Conservation (phyloP, 2,888 invertebrate genomes). For the Holacanthella duospinosa region DNA sequence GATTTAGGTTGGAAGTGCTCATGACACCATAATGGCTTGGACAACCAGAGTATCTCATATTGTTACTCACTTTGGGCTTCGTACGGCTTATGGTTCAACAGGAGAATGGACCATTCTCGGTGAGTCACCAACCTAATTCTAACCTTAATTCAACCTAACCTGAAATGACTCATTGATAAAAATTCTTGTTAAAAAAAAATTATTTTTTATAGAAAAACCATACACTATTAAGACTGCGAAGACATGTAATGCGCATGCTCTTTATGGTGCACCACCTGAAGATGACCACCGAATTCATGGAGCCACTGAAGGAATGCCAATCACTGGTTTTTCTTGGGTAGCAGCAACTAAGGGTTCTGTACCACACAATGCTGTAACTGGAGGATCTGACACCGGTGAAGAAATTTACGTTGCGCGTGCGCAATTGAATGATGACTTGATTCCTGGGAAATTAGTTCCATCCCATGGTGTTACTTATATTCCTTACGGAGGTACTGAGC, state of each 20-base stretch:
- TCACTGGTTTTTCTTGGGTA: constrained; percentile 20
- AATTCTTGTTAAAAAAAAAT: too few species aligned
- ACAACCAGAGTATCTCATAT: constrained; percentile 58
- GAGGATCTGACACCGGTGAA: constrained; percentile 48
- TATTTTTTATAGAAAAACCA: too few species aligned
- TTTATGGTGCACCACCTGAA: too few species aligned
- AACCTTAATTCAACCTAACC: not conserved
- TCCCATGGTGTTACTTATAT: constrained; percentile 59
- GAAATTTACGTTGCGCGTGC: constrained; percentile 57
- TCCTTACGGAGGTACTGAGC: constrained; percentile 65
- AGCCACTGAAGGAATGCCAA: not conserved
- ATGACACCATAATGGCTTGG: constrained; percentile 61
- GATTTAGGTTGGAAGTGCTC: constrained; percentile 62
- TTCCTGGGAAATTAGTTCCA: constrained; percentile 67
- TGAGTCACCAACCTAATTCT: constrained; percentile 39
- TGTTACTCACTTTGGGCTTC: constrained; percentile 64
- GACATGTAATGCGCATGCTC: too few species aligned
- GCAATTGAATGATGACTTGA: constrained; percentile 57
- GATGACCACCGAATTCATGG: too few species aligned
- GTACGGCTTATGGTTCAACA: constrained; percentile 75
- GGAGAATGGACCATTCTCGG: constrained; percentile 75
- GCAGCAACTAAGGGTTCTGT: constrained; percentile 12
- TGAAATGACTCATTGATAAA: not conserved
- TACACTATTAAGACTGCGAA: too few species aligned
- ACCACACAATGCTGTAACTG: constrained; percentile 32